Percentiles rank a stretch among this genome's conserved stretches.
phyloP scores from a whole-genome alignment of 2,797 vertebrate genomes.

The Loris lydekkerianus region DNA sequence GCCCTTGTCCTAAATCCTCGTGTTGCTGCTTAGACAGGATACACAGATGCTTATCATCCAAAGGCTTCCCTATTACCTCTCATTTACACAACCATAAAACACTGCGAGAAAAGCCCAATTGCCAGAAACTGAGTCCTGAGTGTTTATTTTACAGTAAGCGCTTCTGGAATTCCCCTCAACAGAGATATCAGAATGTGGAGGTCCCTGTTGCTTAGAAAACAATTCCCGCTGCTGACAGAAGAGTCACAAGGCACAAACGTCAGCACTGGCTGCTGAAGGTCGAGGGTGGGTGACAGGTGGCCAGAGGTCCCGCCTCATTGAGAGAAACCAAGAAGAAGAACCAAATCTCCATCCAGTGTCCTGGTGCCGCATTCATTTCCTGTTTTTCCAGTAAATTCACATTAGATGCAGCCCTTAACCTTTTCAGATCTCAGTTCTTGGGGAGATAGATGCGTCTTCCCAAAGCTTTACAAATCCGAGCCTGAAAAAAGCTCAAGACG shows the following conservation, averaged over 20 bases:
- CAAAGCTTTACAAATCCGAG: slow-evolving; percentile 9
- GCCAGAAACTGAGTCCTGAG: background rate
- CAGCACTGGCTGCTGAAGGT: background rate
- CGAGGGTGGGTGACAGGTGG: background rate
- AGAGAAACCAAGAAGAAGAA: slow-evolving; percentile 25
- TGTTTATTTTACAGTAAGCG: slow-evolving; percentile 47
- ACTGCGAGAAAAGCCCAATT: background rate
- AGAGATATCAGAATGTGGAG: slow-evolving; percentile 29
- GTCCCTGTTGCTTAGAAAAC: slow-evolving; percentile 13
- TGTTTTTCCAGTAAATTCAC: slow-evolving; percentile 17
- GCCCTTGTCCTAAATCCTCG: background rate
- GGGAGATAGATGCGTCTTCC: background rate
- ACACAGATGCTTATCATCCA: background rate
- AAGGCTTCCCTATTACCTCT: background rate
- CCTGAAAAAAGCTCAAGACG: background rate
- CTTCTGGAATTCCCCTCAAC: slow-evolving; percentile 68
- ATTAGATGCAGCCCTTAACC: slow-evolving; percentile 5
- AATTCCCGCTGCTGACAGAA: background rate
- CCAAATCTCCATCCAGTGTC: background rate
- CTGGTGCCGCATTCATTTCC: background rate
- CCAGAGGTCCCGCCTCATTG: background rate
- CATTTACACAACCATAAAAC: background rate
- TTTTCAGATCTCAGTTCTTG: slow-evolving; percentile 32
- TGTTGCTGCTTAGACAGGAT: background rate
- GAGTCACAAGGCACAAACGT: background rate